Evolutionary conservation across 2,797 vertebrate species (phyloP).

Genomic region (Sebastiscus albofasciatus): DNA sequence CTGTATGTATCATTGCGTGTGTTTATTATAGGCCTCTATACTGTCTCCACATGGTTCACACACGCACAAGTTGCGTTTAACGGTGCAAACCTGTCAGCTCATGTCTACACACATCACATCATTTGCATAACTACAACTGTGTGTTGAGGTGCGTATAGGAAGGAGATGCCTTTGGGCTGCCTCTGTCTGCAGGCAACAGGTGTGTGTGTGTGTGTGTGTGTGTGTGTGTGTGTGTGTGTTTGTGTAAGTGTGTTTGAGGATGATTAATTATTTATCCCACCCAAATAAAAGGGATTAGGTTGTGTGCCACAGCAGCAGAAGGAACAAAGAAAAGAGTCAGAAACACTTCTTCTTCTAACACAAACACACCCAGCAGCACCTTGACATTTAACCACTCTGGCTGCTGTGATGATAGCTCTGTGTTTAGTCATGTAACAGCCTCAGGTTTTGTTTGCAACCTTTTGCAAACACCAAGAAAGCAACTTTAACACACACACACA

Average conservation of each 20-base stretch:
- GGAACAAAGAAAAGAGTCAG: slow-evolving; percentile 21
- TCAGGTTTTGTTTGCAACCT: slow-evolving; percentile 25
- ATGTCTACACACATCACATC: slow-evolving; percentile 8
- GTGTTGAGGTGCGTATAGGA: not conserved
- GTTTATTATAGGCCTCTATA: not conserved
- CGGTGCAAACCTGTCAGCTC: slow-evolving; percentile 5
- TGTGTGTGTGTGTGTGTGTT: slow-evolving; percentile 1
- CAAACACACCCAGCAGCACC: slow-evolving; percentile 28
- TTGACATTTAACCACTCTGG: slow-evolving; percentile 26
- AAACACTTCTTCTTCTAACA: slow-evolving; percentile 8
- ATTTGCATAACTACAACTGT: slow-evolving; percentile 59
- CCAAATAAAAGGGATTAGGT: slow-evolving; percentile 48
- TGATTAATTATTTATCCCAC: slow-evolving; percentile 63
- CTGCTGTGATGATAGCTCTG: not conserved
- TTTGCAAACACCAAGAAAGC: not conserved
- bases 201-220: slow-evolving; percentile 52
- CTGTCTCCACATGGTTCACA: not conserved
- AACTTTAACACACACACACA: not conserved
- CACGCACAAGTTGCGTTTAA: slow-evolving; percentile 4
- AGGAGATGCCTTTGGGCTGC: not conserved
- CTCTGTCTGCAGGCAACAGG: slow-evolving; percentile 51
- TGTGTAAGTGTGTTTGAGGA: slow-evolving; percentile 5
- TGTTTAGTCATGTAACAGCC: slow-evolving; percentile 55
- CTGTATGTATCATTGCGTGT: not conserved
- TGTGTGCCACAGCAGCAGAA: slow-evolving; percentile 15